Evolutionary conservation across 2,797 vertebrate genomes (phyloP), one percentile per base, ranked within the genome.

Genomic region (Melanotaenia trifasciata): DNA sequence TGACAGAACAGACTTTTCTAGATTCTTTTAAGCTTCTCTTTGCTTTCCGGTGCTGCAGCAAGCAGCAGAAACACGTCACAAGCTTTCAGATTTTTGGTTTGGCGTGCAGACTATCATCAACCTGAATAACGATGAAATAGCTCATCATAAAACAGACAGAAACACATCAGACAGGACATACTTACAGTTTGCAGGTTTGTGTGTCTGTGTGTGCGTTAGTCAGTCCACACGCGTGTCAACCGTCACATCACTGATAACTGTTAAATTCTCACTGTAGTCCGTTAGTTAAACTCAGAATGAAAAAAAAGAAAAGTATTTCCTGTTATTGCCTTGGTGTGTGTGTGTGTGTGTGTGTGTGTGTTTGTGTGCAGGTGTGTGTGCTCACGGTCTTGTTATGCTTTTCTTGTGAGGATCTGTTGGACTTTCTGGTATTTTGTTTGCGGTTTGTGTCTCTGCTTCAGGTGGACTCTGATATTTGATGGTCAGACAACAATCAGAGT

Each of bases 121-220:
- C 30, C 30, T 30, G 30, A 35, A 35, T 8, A 11, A 36, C 3
- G 9, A 36, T 10, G 35, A 36, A 36, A 36, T 36, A 36, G 14
- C 3, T 4, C 38, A 14, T 16, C 12, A 4, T 40, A 40, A 35
- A 35, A 16, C 12, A 40, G 14, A 40, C 3, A 40, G 6, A 40
- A 7, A 40, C 38, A 14, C 38, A 4, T 38, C 35, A 58, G 62
- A 9, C 16, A 47, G 11, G 33, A 47, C 36, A 4, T 65, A 84
- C 82, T 80, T 51, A 78, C 74, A 45, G 24, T 66, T 36, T 5
- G 70, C 22, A 45, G 35, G 64, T 38, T 50, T 58, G 36, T 60
- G 38, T 60, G 36, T 33, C 33, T 5, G 30, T 18, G 53, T 61
- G 58, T 63, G 59, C 62, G 45, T 74, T 60, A 45, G 56, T 64